Evolutionary conservation across 2,888 invertebrate species (phyloP).

Genomic region (Noctua janthina): DNA sequence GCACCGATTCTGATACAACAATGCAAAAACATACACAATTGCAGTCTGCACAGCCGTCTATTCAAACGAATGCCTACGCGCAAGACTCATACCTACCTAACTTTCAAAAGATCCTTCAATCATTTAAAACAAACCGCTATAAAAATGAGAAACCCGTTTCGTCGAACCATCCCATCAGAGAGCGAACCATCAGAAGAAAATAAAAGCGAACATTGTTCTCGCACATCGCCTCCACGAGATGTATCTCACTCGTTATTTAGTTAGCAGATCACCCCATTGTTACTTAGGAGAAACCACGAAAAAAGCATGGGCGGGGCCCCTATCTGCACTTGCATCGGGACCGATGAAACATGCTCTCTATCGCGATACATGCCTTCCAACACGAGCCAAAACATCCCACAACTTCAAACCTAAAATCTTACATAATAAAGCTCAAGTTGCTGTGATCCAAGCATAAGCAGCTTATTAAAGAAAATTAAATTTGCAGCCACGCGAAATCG

Average conservation of each 20-base stretch:
- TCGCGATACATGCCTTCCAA: constrained; percentile 88
- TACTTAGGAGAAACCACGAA: constrained; percentile 88
- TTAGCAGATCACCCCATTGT: constrained; percentile 90
- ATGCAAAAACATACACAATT: not conserved
- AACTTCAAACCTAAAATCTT: constrained; percentile 65
- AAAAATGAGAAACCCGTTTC: constrained; percentile 67
- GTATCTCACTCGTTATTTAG: constrained; percentile 88
- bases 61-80: constrained; percentile 15
- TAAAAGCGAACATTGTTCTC: constrained; percentile 79
- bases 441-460: constrained; percentile 62
- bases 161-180: constrained; percentile 69
- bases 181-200: constrained; percentile 72
- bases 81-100: constrained; percentile 10
- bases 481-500: constrained; percentile 87
- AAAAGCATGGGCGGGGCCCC: constrained; percentile 89
- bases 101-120: constrained; percentile 55
- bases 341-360: constrained; percentile 87
- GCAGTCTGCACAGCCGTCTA: constrained; percentile 9
- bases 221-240: constrained; percentile 80
- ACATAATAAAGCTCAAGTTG: constrained; percentile 70
- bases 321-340: constrained; percentile 84
- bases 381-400: constrained; percentile 70
- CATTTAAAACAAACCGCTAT: constrained; percentile 68
- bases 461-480: constrained; percentile 90
- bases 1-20: not conserved